A percentile compares a stretch with the other conserved stretches of the same genome.
phyloP scores from a whole-genome alignment of 2,888 invertebrate genomes.

The Bombylius discolor region DNA sequence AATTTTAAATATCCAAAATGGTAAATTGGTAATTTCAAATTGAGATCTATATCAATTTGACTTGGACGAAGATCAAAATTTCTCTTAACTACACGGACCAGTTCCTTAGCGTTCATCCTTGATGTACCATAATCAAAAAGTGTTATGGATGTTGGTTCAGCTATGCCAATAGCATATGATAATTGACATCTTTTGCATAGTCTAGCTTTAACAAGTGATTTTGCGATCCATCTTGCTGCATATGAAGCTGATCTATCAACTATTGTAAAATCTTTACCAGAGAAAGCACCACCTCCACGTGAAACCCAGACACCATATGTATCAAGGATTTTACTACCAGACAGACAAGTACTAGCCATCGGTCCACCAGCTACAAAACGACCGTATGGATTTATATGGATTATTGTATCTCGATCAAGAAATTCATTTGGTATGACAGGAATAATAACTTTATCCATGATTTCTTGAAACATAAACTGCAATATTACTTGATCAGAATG shows the following conservation, averaged over 20 bases:
- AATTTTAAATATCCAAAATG: too few relatives aligned
- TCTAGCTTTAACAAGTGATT: slow-evolving; percentile 82
- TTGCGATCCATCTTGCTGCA: slow-evolving; percentile 95
- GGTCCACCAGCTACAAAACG: slow-evolving; percentile 89
- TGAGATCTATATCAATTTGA: slow-evolving; percentile 84
- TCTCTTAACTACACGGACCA: slow-evolving; percentile 68
- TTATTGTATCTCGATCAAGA: slow-evolving; percentile 70
- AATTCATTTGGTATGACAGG: slow-evolving; percentile 79
- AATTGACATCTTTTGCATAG: slow-evolving; percentile 89
- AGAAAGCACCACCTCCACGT: slow-evolving; percentile 96
- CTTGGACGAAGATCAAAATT: slow-evolving; percentile 94
- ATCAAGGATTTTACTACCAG: slow-evolving; percentile 95
- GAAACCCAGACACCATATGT: slow-evolving; percentile 98
- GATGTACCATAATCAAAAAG: slow-evolving; percentile 93
- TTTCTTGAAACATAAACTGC: too few relatives aligned
- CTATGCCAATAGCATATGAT: slow-evolving; percentile 93
- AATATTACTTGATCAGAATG: too few relatives aligned
- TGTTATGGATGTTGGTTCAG: slow-evolving; percentile 86
- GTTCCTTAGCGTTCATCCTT: slow-evolving; percentile 63
- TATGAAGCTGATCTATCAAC: slow-evolving; percentile 93
- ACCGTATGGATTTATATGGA: slow-evolving; percentile 90
- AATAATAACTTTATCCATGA: slow-evolving; percentile 73
- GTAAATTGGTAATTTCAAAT: slow-evolving; percentile 83
- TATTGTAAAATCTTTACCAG: slow-evolving; percentile 91
- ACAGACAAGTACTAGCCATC: slow-evolving; percentile 87